Conservation (phyloP, 1,140 invertebrate species). For the Cotesia chilonis region DNA sequence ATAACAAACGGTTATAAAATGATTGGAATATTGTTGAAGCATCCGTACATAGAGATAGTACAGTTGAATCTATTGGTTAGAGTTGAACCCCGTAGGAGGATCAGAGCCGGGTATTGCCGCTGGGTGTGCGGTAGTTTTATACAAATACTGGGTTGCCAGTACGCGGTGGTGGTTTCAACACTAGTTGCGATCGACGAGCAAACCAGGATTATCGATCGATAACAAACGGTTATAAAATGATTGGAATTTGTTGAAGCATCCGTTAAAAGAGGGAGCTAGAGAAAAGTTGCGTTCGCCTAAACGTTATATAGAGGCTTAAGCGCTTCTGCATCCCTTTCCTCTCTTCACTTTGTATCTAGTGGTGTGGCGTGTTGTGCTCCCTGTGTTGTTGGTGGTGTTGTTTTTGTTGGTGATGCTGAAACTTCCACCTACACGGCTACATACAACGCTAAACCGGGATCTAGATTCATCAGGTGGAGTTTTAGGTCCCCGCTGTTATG, state of each 20-base stretch:
- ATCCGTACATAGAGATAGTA: too few species aligned
- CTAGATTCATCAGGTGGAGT: too few species aligned
- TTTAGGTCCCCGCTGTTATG: too few species aligned
- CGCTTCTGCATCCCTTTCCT: background rate
- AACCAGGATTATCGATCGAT: slow-evolving; percentile 24
- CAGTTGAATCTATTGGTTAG: background rate
- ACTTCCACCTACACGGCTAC: too few species aligned
- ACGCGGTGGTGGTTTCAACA: slow-evolving; percentile 1
- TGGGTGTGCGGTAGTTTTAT: slow-evolving; percentile 12
- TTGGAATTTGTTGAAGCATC: slow-evolving; percentile 31
- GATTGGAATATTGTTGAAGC: too few species aligned
- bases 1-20: slow-evolving; percentile 30
- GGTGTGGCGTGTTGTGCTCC: too few species aligned
- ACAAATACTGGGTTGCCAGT: slow-evolving; percentile 8
- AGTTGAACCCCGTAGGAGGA: slow-evolving; percentile 6
- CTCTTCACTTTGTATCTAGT: too few species aligned
- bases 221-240: slow-evolving; percentile 29
- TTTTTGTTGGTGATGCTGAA: too few species aligned
- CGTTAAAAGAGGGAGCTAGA: slow-evolving; percentile 13
- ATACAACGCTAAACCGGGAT: too few species aligned
- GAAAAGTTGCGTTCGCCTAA: slow-evolving; percentile 12
- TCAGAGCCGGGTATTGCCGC: background rate
- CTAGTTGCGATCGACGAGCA: slow-evolving; percentile 17
- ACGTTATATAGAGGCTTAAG: slow-evolving; percentile 15
- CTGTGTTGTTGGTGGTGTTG: too few species aligned